Percentiles rank a stretch among this genome's conserved stretches.
Evolutionary conservation across 2,797 vertebrate genomes (phyloP).

Genomic region (Zonotrichia albicollis): DNA sequence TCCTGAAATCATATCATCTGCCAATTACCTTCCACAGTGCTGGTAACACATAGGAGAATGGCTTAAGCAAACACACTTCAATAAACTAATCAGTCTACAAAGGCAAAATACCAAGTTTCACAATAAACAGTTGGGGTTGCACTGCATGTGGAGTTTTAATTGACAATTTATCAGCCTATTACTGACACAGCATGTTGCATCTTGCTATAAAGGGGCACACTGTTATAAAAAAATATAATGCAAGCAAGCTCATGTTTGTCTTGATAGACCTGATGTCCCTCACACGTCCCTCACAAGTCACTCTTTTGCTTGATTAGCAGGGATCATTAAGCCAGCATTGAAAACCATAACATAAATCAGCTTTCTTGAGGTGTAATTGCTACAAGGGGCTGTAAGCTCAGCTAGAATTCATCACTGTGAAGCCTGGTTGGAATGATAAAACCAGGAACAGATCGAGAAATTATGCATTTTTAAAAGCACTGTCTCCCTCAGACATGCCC

Average conservation of each 20-base stretch:
- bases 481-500: neutral
- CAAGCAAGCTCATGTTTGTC: neutral
- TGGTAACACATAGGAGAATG: neutral
- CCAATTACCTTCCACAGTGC: neutral
- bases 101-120: neutral
- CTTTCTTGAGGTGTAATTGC: neutral
- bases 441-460: neutral
- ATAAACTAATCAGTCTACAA: neutral
- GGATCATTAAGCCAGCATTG: neutral
- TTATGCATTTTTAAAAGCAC: conserved; percentile 14
- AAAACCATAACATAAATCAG: neutral
- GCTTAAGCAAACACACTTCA: neutral
- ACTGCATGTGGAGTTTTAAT: neutral
- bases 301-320: neutral
- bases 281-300: neutral
- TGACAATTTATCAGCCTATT: neutral
- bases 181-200: neutral
- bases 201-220: neutral
- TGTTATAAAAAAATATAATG: neutral
- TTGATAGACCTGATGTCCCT: neutral
- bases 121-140: neutral
- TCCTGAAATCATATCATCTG: neutral
- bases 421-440: neutral
- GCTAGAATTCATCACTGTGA: neutral
- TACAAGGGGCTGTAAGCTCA: neutral